A percentile compares a stretch with the other conserved stretches of the same genome.
These are phyloP conservation scores for Poeciliopsis retropinna DNA, from an alignment of 2,113 vertebrate genomes.

Conservation along the genomic window DNA sequence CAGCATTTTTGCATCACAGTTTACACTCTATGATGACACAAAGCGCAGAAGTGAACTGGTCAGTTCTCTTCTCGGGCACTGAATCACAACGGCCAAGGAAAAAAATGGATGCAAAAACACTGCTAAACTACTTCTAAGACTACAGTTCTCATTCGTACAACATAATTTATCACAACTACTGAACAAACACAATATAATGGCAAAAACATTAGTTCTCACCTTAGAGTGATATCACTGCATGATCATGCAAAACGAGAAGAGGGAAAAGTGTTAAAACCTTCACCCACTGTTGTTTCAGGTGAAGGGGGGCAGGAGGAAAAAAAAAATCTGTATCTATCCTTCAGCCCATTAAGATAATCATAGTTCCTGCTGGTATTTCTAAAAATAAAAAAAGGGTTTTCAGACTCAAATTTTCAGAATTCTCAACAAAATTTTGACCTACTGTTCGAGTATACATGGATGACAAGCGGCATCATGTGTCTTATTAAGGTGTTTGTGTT, in stretches of 20 bases:
- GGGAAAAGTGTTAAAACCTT: slow-evolving; percentile 64
- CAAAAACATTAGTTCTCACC: slow-evolving; percentile 69
- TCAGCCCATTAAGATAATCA: slow-evolving; percentile 8
- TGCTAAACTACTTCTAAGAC: slow-evolving; percentile 37
- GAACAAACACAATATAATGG: slow-evolving; percentile 39
- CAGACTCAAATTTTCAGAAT: too few relatives aligned
- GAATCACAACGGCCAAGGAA: slow-evolving; percentile 13
- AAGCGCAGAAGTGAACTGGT: slow-evolving; percentile 44
- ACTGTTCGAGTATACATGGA: too few relatives aligned
- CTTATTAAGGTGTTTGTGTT: background rate
- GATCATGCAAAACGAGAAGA: slow-evolving; percentile 78
- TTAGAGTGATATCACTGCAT: slow-evolving; percentile 80
- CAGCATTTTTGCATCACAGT: background rate
- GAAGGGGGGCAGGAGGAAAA: slow-evolving; percentile 2
- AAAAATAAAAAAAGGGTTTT: too few relatives aligned
- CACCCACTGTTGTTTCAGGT: slow-evolving; percentile 23
- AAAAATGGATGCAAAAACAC: slow-evolving; percentile 27
- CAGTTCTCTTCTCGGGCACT: slow-evolving; percentile 43
- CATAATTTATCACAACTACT: slow-evolving; percentile 41
- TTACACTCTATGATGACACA: slow-evolving; percentile 34
- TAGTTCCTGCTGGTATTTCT: too few relatives aligned
- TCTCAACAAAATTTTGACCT: too few relatives aligned
- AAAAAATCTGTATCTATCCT: slow-evolving; percentile 43
- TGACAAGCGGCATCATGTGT: slow-evolving; percentile 16
- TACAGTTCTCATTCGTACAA: slow-evolving; percentile 48